phyloP scores from a whole-genome alignment of 2,888 invertebrate species.

The Diplazon laetatorius region DNA sequence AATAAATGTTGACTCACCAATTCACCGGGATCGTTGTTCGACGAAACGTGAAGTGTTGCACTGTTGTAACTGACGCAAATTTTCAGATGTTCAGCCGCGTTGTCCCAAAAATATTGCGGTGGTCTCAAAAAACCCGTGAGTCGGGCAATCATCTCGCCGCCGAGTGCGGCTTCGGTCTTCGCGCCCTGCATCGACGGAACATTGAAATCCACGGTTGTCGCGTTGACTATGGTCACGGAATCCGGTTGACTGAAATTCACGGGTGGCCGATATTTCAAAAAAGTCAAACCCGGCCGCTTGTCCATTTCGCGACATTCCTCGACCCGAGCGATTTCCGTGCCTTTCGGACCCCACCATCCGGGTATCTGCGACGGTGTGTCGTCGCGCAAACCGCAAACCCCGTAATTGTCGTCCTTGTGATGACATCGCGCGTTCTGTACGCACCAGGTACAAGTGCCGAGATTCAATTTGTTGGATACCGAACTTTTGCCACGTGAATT shows the following conservation, averaged over 20 bases:
- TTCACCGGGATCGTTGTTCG: conserved; percentile 74
- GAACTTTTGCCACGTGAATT: conserved; percentile 82
- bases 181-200: conserved; percentile 88
- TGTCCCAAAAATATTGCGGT: conserved; percentile 88
- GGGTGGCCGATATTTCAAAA: conserved; percentile 93
- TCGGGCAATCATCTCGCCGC: conserved; percentile 90
- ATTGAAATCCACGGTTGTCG: conserved; percentile 91
- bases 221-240: conserved; percentile 92
- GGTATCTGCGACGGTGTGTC: conserved; percentile 92
- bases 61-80: conserved; percentile 91
- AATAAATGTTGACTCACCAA: conserved; percentile 68
- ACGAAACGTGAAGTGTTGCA: conserved; percentile 84
- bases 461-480: conserved; percentile 90
- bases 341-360: conserved; percentile 96
- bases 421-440: conserved; percentile 96
- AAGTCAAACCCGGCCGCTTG: conserved; percentile 93
- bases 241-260: conserved; percentile 95
- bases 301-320: conserved; percentile 91
- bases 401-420: conserved; percentile 92
- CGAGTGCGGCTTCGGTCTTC: conserved; percentile 87
- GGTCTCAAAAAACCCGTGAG: conserved; percentile 93
- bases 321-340: conserved; percentile 89
- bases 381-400: conserved; percentile 90
- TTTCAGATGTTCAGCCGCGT: conserved; percentile 87
- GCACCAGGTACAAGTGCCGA: conserved; percentile 95